These are phyloP conservation scores for Hydropotes inermis DNA, from an alignment of 2,113 vertebrate genomes.

Conservation along the genomic window DNA sequence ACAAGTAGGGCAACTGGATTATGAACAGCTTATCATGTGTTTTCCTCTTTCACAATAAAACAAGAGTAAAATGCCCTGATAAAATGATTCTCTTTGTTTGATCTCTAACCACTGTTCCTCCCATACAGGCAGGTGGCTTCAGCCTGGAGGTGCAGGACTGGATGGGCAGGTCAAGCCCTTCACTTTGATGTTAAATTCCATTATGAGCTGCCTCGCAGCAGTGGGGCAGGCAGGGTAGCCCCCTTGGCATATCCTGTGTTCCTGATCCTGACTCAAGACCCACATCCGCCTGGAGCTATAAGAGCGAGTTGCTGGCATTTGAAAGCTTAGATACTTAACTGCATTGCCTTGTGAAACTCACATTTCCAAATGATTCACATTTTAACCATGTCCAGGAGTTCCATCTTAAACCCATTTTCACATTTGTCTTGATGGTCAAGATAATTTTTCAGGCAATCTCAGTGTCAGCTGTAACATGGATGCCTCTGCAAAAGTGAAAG, in stretches of 20 bases:
- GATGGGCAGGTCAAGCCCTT: accelerated
- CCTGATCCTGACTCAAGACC: accelerated
- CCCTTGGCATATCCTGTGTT: accelerated
- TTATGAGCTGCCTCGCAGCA: background rate
- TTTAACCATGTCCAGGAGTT: background rate
- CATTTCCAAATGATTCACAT: accelerated
- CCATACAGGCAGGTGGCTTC: background rate
- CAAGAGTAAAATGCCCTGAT: too few relatives aligned
- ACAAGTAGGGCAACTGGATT: accelerated
- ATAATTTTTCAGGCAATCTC: background rate
- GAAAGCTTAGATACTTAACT: background rate
- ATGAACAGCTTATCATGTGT: background rate
- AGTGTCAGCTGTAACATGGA: background rate
- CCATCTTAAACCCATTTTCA: background rate
- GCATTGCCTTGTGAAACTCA: accelerated
- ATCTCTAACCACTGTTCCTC: background rate
- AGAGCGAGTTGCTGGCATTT: accelerated
- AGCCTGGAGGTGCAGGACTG: background rate
- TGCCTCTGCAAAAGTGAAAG: too few relatives aligned
- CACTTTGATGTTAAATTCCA: too few relatives aligned
- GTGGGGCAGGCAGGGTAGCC: accelerated
- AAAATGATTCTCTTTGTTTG: background rate
- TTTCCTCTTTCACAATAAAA: background rate
- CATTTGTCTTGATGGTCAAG: background rate
- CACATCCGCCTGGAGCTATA: accelerated